Percentiles rank a stretch among this genome's conserved stretches.
phyloP scores from a whole-genome alignment of 2,113 vertebrate genomes.

The Garra rufa region DNA sequence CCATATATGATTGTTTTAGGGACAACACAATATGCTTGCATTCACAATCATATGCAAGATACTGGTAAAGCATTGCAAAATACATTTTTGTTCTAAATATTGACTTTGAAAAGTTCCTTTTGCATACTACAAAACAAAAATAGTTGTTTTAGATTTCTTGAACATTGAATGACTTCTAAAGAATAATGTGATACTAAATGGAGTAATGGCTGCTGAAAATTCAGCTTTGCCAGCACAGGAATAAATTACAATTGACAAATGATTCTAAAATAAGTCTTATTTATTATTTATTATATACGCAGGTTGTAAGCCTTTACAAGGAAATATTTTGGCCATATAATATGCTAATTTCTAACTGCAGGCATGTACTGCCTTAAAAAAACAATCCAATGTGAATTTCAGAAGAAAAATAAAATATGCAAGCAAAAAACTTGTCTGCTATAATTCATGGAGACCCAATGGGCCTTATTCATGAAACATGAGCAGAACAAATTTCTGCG shows the following conservation, averaged over 20 bases:
- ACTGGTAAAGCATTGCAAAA: not conserved
- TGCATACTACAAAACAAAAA: not conserved
- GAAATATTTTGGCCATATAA: not conserved
- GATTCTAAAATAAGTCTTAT: not conserved
- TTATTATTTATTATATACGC: not conserved
- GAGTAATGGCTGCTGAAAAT: not conserved
- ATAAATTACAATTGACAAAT: not conserved
- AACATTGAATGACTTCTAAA: not conserved
- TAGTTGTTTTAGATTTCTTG: not conserved
- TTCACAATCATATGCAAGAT: not conserved
- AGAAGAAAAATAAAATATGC: not conserved
- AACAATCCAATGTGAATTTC: not conserved
- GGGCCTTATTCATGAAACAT: not conserved
- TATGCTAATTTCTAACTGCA: not conserved
- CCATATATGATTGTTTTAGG: constrained; percentile 5
- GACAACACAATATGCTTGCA: not conserved
- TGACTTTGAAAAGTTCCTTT: not conserved
- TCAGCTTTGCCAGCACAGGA: not conserved
- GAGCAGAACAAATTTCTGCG: not conserved
- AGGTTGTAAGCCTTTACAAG: not conserved
- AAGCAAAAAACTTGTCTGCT: not conserved
- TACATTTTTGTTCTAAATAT: not conserved
- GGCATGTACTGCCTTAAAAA: not conserved
- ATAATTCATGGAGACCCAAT: not conserved
- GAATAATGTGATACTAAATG: not conserved